These are phyloP conservation scores for Regulus satrapa DNA, from an alignment of 2,113 vertebrate species.

Conservation along the genomic window DNA sequence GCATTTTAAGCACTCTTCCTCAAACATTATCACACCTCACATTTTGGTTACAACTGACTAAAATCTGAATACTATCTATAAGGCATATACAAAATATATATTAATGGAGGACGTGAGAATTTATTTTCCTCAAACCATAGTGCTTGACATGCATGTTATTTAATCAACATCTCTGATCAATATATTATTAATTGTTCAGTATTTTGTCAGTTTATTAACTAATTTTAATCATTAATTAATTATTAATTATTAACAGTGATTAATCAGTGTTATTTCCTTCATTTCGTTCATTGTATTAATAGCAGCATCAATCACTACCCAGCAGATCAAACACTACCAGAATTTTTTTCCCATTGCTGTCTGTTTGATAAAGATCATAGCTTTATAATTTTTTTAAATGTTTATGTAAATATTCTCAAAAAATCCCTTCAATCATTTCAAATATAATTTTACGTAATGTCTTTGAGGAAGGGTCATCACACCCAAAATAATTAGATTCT, in stretches of 20 bases:
- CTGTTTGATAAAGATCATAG: not conserved
- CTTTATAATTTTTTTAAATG: not conserved
- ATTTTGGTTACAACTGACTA: not conserved
- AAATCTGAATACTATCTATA: not conserved
- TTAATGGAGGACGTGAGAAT: too few relatives aligned
- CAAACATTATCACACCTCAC: not conserved
- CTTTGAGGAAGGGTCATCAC: not conserved
- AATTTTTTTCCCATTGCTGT: not conserved
- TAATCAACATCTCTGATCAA: not conserved
- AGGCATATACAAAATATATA: not conserved
- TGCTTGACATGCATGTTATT: not conserved
- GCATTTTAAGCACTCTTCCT: not conserved
- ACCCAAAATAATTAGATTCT: not conserved
- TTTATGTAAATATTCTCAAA: not conserved
- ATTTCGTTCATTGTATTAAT: not conserved
- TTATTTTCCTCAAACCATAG: not conserved
- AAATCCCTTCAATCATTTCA: not conserved
- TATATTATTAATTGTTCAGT: not conserved
- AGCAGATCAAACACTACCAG: not conserved
- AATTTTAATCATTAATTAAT: too few relatives aligned
- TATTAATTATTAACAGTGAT: too few relatives aligned
- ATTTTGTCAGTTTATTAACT: too few relatives aligned
- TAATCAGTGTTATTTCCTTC: not conserved
- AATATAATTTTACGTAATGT: not conserved
- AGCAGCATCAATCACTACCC: not conserved